Base-by-base conservation (phyloP, 37 sponge, comb jelly and placozoan genomes). In the Ianthella basta region DNA sequence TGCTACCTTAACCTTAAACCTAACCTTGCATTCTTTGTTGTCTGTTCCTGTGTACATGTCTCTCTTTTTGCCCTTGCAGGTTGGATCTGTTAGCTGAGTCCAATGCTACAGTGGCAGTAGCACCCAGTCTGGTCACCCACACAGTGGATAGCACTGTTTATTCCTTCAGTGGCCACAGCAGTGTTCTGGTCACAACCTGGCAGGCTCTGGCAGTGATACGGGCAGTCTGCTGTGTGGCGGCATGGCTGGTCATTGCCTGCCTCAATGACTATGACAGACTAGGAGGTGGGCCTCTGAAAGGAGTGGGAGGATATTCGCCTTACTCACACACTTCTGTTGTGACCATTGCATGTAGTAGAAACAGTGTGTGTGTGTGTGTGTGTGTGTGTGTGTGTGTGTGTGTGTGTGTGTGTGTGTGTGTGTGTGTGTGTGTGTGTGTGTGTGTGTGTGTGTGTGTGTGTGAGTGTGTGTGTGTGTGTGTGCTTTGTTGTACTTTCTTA, bases 361-460 rank as follows among this genome's bases (percentile, higher is more conserved):
- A 69, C 21, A 41, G 91, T 96, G 72, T 96, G 95, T 63, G 80
- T 97, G 0, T 93, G 97, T 14, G 92, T 93, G 24, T 91, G 95
- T 32, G 92, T 97, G 16, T 78, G 97, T 10, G 90, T 91, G 5
- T 91, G 95, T 1, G 94, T 91, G 19, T 97, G 95, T 85, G n/a
- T n/a, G n/a, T 95, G 83, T 81, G 96, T 96, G 25, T 86, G 94
- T 15, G 96, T 95, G 75, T 86, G 86, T 56, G 97, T 95, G 21
- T 63, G 95, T 0, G 65, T 86, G 0, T 93, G 95, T 66, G 90
- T 97, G 86, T 86, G 32, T 38, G 8, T 72, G 41, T 37, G 36
- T 37, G 73, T 72, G 66, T 64, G 66, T 64, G 66, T 64, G 66
- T 97, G n/a, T 83, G 84, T 39, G 95, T 68, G 73, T 33, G 15